Conservation (phyloP, 2,113 vertebrate species). For the Mesembrinibis cayennensis region DNA sequence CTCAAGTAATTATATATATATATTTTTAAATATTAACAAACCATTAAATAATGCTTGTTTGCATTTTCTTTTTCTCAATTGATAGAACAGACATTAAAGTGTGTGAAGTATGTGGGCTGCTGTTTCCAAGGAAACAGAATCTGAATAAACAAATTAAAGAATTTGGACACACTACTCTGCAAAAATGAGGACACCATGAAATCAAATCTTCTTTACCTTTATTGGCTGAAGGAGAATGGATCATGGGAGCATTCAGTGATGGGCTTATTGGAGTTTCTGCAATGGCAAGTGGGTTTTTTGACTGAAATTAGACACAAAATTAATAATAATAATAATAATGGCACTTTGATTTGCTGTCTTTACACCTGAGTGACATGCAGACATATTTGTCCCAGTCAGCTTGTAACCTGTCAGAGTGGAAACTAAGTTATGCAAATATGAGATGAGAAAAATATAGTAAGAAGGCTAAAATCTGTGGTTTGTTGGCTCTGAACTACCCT, state of each 20-base stretch:
- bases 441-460: not conserved
- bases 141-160: not conserved
- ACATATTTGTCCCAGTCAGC: not conserved
- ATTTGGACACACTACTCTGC: not conserved
- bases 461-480: not conserved
- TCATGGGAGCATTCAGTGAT: not conserved
- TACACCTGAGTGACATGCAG: not conserved
- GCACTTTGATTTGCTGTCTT: not conserved
- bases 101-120: not conserved
- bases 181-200: not conserved
- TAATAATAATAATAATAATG: not conserved
- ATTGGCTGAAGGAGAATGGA: not conserved
- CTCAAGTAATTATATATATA: not conserved
- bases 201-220: not conserved
- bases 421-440: not conserved
- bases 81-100: not conserved
- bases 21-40: not conserved
- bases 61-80: not conserved
- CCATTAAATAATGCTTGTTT: not conserved
- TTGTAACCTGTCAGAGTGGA: not conserved
- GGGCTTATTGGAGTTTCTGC: not conserved
- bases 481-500: not conserved
- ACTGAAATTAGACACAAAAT: not conserved
- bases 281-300: not conserved
- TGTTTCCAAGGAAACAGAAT: not conserved